Conservation (phyloP, 2,888 invertebrate species). For the Meteorus colon region DNA sequence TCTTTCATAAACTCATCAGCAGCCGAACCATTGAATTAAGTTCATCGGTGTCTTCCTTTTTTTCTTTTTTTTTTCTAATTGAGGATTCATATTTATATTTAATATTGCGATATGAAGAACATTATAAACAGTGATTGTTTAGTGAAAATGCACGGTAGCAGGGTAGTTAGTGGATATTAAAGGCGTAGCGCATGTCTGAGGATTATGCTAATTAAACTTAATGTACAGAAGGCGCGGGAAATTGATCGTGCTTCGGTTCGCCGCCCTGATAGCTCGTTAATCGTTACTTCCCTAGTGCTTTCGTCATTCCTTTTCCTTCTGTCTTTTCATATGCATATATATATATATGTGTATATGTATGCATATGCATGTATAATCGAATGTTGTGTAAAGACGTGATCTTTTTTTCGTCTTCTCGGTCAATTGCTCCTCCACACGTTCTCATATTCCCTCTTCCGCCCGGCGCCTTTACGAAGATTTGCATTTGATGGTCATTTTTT, state of each 20-base stretch:
- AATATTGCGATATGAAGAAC: not conserved
- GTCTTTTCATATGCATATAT: conserved; percentile 1
- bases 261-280: conserved; percentile 54
- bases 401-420: not conserved
- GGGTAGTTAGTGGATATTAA: conserved; percentile 23
- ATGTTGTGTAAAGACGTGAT: not conserved
- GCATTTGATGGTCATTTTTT: conserved; percentile 3
- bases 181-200: conserved; percentile 32
- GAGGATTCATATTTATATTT: not conserved
- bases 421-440: not conserved
- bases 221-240: conserved; percentile 55
- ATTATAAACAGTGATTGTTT: not conserved
- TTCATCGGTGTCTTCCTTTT: not conserved
- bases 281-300: conserved; percentile 39
- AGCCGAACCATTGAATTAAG: not conserved
- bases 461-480: not conserved
- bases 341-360: not conserved
- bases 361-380: not conserved
- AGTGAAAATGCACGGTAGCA: conserved; percentile 27
- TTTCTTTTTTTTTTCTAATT: conserved; percentile 3
- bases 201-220: conserved; percentile 61
- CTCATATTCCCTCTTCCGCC: not conserved
- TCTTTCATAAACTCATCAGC: not conserved
- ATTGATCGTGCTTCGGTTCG: conserved; percentile 55
- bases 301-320: not conserved